Evolutionary conservation across 1,140 invertebrate species (phyloP).

Genomic region (Listronotus bonariensis): DNA sequence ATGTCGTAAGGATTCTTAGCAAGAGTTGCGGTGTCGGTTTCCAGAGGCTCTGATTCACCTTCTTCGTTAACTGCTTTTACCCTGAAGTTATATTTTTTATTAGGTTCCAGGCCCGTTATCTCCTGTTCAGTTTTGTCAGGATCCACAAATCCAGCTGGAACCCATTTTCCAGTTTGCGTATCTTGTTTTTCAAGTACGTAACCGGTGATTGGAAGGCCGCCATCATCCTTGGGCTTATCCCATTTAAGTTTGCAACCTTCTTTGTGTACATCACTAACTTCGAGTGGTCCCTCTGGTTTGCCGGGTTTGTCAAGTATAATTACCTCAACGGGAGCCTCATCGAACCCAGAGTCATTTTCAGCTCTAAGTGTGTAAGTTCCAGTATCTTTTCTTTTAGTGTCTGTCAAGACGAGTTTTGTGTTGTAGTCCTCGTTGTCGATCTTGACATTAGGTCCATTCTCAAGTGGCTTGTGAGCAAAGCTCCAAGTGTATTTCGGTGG

Average conservation of each 20-base stretch:
- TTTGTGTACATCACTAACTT: constrained; percentile 90
- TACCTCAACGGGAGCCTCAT: constrained; percentile 94
- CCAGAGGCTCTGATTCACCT: constrained; percentile 91
- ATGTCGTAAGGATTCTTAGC: constrained; percentile 97
- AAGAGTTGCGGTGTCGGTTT: constrained; percentile 80
- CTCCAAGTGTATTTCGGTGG: constrained; percentile 91
- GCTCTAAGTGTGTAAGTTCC: constrained; percentile 92
- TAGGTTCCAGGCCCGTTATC: constrained; percentile 87
- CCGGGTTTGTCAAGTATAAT: constrained; percentile 93
- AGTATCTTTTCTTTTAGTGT: constrained; percentile 80
- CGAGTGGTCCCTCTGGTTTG: constrained; percentile 91
- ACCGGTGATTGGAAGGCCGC: constrained; percentile 86
- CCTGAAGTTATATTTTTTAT: constrained; percentile 93
- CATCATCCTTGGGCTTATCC: constrained; percentile 95
- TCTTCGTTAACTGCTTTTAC: constrained; percentile 95
- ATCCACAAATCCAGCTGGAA: constrained; percentile 84
- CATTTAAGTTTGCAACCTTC: constrained; percentile 94
- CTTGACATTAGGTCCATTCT: constrained; percentile 63
- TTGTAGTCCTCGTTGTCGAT: constrained; percentile 94
- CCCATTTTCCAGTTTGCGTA: constrained; percentile 82
- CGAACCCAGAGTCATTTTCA: constrained; percentile 89
- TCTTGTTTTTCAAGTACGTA: constrained; percentile 96
- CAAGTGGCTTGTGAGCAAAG: constrained; percentile 63
- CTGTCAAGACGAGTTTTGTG: constrained; percentile 81
- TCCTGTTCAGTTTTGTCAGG: constrained; percentile 84